Percentiles rank a stretch among this genome's conserved stretches.
Evolutionary conservation across 2,797 vertebrate genomes (phyloP).

Genomic region (Hydrolagus colliei): DNA sequence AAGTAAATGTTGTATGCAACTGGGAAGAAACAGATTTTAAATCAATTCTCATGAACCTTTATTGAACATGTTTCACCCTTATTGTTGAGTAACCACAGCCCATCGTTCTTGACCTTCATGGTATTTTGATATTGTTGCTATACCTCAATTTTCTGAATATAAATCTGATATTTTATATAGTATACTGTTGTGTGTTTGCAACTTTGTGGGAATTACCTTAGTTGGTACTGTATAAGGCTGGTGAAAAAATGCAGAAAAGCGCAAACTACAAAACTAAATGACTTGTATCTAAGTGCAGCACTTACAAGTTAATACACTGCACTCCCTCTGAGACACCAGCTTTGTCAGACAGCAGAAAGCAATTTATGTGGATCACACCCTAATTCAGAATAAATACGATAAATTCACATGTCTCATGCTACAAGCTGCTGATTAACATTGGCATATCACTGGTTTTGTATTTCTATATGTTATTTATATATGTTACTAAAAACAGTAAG

Average conservation of each 20-base stretch:
- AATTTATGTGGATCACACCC: neutral
- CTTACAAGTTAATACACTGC: neutral
- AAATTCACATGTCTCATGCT: neutral
- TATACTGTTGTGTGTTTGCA: neutral
- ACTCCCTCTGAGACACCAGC: neutral
- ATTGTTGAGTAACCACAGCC: too few relatives aligned
- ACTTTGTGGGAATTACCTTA: too few relatives aligned
- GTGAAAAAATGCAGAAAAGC: neutral
- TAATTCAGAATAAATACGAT: neutral
- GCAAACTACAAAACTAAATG: neutral
- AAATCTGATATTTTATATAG: neutral
- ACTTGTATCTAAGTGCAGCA: neutral
- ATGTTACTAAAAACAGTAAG: neutral
- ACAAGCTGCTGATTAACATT: neutral
- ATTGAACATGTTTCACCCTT: too few relatives aligned
- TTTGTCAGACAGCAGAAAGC: neutral
- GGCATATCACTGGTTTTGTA: neutral
- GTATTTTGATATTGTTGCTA: neutral
- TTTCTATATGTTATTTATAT: neutral
- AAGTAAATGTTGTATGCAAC: too few relatives aligned
- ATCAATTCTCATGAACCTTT: too few relatives aligned
- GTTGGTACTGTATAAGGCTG: neutral
- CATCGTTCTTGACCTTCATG: too few relatives aligned
- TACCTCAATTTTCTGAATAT: neutral
- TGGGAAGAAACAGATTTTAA: too few relatives aligned